These are phyloP conservation scores for Psilanteris sp. DNA, from an alignment of 1,140 invertebrate genomes.

Conservation along the genomic window DNA sequence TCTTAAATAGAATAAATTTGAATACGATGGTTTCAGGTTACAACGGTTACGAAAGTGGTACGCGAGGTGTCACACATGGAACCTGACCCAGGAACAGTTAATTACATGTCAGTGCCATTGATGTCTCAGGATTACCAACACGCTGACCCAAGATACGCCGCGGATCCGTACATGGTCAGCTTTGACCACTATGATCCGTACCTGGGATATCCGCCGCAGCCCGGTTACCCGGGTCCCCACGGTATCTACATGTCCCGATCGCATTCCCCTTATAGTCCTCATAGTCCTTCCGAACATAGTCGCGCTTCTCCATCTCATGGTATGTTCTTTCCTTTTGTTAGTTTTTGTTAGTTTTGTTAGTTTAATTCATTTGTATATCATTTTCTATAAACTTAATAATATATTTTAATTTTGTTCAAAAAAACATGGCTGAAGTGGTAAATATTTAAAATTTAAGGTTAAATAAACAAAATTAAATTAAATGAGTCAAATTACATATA, in stretches of 20 bases:
- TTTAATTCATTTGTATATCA: constrained; percentile 21
- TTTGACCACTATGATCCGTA: constrained; percentile 78
- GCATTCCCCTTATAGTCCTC: constrained; percentile 78
- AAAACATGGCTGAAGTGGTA: too few species aligned
- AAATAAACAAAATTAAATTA: too few species aligned
- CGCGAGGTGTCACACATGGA: constrained; percentile 85
- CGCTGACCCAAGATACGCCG: constrained; percentile 74
- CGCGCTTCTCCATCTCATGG: constrained; percentile 78
- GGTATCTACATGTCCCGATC: constrained; percentile 78
- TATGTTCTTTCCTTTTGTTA: constrained; percentile 33
- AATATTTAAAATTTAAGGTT: too few species aligned
- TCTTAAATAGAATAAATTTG: too few species aligned
- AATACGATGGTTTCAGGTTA: constrained; percentile 80
- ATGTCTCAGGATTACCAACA: constrained; percentile 79
- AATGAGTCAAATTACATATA: too few species aligned
- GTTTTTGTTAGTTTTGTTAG: too few species aligned
- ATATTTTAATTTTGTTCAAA: too few species aligned
- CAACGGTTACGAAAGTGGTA: constrained; percentile 84
- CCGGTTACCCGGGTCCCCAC: constrained; percentile 76
- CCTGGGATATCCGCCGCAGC: constrained; percentile 76
- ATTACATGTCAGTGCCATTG: constrained; percentile 77
- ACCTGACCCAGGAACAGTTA: constrained; percentile 81
- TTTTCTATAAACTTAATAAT: too few species aligned
- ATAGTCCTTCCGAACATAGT: constrained; percentile 78
- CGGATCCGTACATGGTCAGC: constrained; percentile 78